Percentiles rank a stretch among this genome's conserved stretches.
Evolutionary conservation across 1,140 invertebrate species (phyloP).

Genomic region (Panonychus citri): DNA sequence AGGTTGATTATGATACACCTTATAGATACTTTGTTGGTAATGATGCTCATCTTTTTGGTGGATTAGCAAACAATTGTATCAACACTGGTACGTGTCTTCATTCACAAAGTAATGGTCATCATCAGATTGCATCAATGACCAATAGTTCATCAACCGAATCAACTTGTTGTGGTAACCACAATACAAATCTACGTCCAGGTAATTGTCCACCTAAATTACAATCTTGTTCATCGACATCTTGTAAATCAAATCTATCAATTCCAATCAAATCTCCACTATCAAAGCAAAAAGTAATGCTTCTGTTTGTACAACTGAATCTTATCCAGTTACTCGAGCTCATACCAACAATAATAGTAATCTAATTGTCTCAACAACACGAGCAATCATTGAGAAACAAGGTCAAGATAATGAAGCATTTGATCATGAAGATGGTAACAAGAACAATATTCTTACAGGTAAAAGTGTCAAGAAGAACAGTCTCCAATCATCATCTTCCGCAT

Average conservation of each 20-base stretch:
- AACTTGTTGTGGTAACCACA: background rate
- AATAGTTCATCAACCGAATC: background rate
- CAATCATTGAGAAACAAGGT: background rate
- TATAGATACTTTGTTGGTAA: slow-evolving; percentile 28
- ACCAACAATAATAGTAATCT: background rate
- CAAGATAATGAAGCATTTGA: background rate
- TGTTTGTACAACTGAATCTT: slow-evolving; percentile 2
- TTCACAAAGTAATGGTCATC: background rate
- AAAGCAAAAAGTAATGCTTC: slow-evolving; percentile 10
- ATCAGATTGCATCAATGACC: background rate
- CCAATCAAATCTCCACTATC: background rate
- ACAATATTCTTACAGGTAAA: background rate
- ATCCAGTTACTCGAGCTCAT: background rate
- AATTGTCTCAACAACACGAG: background rate
- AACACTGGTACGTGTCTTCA: no score
- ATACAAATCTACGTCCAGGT: no score
- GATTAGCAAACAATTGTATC: background rate
- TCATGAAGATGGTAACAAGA: background rate
- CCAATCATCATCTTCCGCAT: no score
- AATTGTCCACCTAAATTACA: no score
- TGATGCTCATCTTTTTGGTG: slow-evolving; percentile 9
- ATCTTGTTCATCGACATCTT: no score
- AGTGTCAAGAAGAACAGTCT: no score
- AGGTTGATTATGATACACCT: slow-evolving; percentile 79
- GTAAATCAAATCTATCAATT: no score